phyloP scores from a whole-genome alignment of 2,113 vertebrate genomes.

The Camelus bactrianus region DNA sequence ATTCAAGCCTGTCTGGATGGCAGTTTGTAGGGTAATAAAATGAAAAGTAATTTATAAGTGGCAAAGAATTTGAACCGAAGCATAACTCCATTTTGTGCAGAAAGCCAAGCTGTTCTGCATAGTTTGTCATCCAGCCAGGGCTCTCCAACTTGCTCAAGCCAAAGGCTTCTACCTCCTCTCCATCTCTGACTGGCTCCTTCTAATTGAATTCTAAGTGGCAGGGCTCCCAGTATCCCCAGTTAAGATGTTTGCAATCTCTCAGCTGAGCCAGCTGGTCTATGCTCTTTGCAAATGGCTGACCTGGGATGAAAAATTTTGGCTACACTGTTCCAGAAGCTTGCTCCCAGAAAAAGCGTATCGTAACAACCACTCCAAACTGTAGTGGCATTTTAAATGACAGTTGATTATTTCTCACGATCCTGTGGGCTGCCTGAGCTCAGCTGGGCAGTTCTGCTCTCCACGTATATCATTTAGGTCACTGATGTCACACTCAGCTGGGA shows the following conservation, averaged over 20 bases:
- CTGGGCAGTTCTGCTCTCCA: neutral
- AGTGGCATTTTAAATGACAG: neutral
- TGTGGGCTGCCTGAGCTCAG: neutral
- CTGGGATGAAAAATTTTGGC: neutral
- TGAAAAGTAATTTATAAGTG: slow-evolving; percentile 60
- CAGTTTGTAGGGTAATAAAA: slow-evolving; percentile 74
- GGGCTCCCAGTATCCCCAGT: neutral
- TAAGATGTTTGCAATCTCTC: neutral
- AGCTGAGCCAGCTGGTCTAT: neutral
- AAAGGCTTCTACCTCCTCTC: neutral
- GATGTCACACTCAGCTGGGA: neutral
- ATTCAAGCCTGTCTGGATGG: slow-evolving; percentile 60
- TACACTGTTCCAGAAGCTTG: neutral
- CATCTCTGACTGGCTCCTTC: neutral
- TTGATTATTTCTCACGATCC: neutral
- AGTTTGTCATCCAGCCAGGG: slow-evolving; percentile 49
- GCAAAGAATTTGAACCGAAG: slow-evolving; percentile 61
- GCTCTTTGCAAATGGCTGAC: neutral
- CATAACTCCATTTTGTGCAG: slow-evolving; percentile 58
- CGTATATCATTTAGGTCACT: neutral
- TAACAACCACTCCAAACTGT: neutral
- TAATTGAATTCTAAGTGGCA: slow-evolving; percentile 46
- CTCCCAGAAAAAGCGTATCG: neutral
- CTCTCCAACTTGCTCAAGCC: slow-evolving; percentile 8
- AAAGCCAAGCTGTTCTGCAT: slow-evolving; percentile 25